These are phyloP conservation scores for Vulpes lagopus DNA, from an alignment of 2,113 vertebrate genomes.

Conservation along the genomic window DNA sequence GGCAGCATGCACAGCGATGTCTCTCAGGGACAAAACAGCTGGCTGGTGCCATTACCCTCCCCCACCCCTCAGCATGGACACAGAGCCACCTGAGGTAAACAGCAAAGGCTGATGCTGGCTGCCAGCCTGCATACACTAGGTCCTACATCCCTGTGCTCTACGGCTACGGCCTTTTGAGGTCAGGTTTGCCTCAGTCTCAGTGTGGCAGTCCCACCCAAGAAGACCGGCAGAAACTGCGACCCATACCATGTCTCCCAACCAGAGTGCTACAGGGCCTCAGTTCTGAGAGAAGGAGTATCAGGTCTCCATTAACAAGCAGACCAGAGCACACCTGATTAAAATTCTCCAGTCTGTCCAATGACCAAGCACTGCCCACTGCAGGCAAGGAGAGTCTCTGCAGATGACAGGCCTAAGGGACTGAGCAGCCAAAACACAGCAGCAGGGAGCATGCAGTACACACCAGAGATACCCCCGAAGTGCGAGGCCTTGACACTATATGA, in stretches of 20 bases:
- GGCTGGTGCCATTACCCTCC: not conserved
- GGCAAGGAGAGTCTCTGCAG: not conserved
- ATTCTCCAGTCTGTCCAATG: not conserved
- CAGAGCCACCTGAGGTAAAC: not conserved
- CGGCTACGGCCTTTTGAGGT: not conserved
- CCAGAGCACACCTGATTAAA: not conserved
- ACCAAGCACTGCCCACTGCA: not conserved
- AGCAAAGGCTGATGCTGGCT: not conserved
- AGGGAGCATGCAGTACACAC: not conserved
- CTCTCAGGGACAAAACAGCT: not conserved
- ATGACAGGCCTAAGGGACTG: not conserved
- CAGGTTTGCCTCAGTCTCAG: not conserved
- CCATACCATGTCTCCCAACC: not conserved
- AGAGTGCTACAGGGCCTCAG: not conserved
- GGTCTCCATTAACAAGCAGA: not conserved
- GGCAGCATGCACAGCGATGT: not conserved
- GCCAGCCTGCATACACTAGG: not conserved
- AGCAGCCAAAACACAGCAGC: not conserved
- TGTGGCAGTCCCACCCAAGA: not conserved
- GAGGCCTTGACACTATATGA: not conserved
- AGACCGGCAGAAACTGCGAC: not conserved
- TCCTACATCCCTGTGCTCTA: not conserved
- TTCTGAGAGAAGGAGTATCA: not conserved
- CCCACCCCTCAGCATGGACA: not conserved
- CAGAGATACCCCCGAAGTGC: not conserved